A percentile compares a stretch with the other conserved stretches of the same genome.
phyloP scores from a whole-genome alignment of 2,113 vertebrate species.

The Rana temporaria region DNA sequence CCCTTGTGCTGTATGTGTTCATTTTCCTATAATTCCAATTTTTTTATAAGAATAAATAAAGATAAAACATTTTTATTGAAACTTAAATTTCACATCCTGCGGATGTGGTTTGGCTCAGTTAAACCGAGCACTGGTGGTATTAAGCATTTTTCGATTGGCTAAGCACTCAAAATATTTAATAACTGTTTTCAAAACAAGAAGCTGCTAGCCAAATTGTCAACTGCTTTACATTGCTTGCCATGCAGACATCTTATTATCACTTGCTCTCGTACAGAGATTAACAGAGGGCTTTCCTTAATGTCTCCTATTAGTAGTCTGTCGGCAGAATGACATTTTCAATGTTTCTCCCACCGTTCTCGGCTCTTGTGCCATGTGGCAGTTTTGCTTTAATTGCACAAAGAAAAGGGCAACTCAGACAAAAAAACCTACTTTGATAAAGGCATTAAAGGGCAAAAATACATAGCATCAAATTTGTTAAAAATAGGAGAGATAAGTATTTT shows the following conservation, averaged over 20 bases:
- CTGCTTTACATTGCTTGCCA: constrained; percentile 26
- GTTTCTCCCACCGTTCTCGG: background rate
- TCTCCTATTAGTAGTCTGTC: constrained; percentile 20
- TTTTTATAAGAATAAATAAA: background rate
- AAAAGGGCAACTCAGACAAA: constrained; percentile 17
- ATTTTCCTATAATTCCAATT: background rate
- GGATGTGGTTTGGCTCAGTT: background rate
- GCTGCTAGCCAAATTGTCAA: constrained; percentile 19
- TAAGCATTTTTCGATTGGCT: background rate
- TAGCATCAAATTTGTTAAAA: constrained; percentile 14
- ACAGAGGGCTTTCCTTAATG: constrained; percentile 31
- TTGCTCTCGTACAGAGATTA: background rate
- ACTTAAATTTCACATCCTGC: background rate
- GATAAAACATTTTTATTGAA: background rate
- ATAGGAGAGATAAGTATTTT: background rate
- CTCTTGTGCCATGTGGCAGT: constrained; percentile 29
- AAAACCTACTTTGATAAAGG: constrained; percentile 7
- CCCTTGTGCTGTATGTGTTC: background rate
- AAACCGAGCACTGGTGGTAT: background rate
- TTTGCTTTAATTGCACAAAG: constrained; percentile 29
- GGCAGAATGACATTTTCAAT: constrained; percentile 32
- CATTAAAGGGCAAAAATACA: constrained; percentile 6
- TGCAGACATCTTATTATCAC: constrained; percentile 20
- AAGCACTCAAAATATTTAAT: background rate
- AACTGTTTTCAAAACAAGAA: background rate